Evolutionary conservation across 2,797 vertebrate species (phyloP).

Genomic region (Spheniscus humboldti): DNA sequence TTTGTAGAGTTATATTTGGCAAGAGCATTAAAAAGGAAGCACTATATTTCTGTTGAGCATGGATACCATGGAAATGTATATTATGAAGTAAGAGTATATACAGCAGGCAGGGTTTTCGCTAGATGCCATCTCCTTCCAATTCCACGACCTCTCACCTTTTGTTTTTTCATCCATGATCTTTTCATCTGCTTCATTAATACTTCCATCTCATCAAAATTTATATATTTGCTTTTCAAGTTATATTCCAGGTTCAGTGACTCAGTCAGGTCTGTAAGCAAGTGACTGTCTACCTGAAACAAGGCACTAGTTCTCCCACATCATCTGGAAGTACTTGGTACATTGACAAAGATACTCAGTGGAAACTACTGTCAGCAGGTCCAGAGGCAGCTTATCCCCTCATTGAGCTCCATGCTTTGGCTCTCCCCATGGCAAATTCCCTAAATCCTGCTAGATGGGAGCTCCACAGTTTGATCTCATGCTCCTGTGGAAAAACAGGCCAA

Average conservation of each 20-base stretch:
- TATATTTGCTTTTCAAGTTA: background rate
- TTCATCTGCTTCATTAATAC: background rate
- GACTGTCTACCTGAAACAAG: background rate
- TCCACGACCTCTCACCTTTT: background rate
- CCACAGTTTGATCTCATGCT: background rate
- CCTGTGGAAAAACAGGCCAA: background rate
- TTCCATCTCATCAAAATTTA: background rate
- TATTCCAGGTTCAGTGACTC: background rate
- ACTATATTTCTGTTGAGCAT: background rate
- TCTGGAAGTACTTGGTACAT: background rate
- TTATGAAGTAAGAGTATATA: background rate
- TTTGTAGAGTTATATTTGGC: background rate
- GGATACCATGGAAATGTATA: background rate
- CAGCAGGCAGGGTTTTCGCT: background rate
- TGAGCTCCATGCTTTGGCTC: background rate
- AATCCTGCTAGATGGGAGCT: background rate
- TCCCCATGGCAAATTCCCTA: background rate
- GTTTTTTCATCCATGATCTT: background rate
- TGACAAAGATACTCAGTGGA: background rate
- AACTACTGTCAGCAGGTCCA: background rate
- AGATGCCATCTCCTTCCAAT: background rate
- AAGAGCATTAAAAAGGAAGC: background rate
- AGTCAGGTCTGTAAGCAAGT: background rate
- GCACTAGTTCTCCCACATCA: accelerated
- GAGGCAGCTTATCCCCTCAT: background rate